Evolutionary conservation across 2,797 vertebrate genomes (phyloP), one percentile per base, ranked within the genome.

Genomic region (Neostethus bicornis): DNA sequence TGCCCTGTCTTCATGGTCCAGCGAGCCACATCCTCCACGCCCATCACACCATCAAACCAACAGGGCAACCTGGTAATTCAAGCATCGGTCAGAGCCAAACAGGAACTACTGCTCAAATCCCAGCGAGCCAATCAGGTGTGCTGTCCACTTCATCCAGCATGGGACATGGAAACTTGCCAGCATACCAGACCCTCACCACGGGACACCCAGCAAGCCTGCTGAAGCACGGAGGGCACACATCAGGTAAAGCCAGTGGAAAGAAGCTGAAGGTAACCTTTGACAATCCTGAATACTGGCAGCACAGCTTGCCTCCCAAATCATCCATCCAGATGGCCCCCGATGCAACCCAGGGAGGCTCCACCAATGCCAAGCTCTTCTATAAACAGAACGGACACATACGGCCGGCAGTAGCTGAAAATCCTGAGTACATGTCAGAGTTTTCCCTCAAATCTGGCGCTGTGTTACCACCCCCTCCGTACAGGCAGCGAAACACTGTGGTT

Each of bases 241-340:
- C 89, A 39, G 87, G 83, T 41, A 86, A 91, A 70, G 75, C 81
- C 59, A 66, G 68, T 0, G 91, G 91, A 49, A 92, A 96, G 84
- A 97, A 95, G 90, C 90, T 95, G 84, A 96, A 94, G 92, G 97
- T 96, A 83, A 96, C 94, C 59, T 98, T 98, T 82, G 96, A 99
- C 92, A 99, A 99, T 93, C 96, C 97, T 14, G 96, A 98, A 76
- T 98, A 98, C 90, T 98, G 95, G 95, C 96, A 97, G 83, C 96
- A 98, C 91, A 98, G 95, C 87, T 91, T 97, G 88, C 96, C 96
- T 0, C 94, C 94, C 1, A 93, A 94, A 56, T 89, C 95, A 41
- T 92, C 94, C 55, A 91, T 85, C 74, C 90, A 94, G 35, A 89
- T 87, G 42, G 70, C 41, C 14, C 77, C 61, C 1, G 95, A 96